phyloP scores from a whole-genome alignment of 2,797 vertebrate species.

The Falco peregrinus region DNA sequence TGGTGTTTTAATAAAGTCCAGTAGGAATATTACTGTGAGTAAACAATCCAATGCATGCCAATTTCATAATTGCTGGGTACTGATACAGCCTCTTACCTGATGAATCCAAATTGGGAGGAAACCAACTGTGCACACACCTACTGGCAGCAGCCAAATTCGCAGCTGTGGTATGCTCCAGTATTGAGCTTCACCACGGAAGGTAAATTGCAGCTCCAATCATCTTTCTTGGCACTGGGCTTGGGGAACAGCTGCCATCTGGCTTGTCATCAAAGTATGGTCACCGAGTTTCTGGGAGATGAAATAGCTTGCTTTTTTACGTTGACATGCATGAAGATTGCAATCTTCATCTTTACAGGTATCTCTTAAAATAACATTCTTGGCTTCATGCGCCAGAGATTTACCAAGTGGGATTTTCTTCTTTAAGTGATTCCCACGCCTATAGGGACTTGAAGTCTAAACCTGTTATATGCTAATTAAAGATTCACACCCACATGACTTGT shows the following conservation, averaged over 20 bases:
- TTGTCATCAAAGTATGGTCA: constrained; percentile 78
- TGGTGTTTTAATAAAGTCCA: constrained; percentile 99
- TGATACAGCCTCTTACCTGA: constrained; percentile 96
- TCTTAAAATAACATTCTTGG: constrained; percentile 69
- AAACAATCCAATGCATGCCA: constrained; percentile 98
- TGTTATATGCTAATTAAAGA: constrained; percentile 80
- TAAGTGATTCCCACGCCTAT: constrained; percentile 75
- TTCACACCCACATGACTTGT: constrained; percentile 76
- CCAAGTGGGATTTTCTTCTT: constrained; percentile 67
- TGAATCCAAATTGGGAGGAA: constrained; percentile 85
- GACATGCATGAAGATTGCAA: constrained; percentile 68
- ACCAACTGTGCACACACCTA: constrained; percentile 80
- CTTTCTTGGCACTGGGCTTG: constrained; percentile 73
- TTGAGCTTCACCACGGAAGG: constrained; percentile 79
- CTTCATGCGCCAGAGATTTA: constrained; percentile 64
- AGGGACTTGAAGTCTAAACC: constrained; percentile 76
- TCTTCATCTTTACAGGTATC: constrained; percentile 72
- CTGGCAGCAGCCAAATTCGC: constrained; percentile 91
- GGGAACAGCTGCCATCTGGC: constrained; percentile 82
- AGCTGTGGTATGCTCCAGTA: constrained; percentile 88
- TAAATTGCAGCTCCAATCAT: constrained; percentile 82
- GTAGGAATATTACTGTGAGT: constrained; percentile 99
- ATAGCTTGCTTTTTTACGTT: constrained; percentile 72
- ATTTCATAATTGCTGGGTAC: constrained; percentile 99
- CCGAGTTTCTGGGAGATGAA: constrained; percentile 77